A percentile compares a stretch with the other conserved stretches of the same genome.
These are phyloP conservation scores for Bovichtus diacanthus DNA, from an alignment of 2,797 vertebrate genomes.

Conservation along the genomic window DNA sequence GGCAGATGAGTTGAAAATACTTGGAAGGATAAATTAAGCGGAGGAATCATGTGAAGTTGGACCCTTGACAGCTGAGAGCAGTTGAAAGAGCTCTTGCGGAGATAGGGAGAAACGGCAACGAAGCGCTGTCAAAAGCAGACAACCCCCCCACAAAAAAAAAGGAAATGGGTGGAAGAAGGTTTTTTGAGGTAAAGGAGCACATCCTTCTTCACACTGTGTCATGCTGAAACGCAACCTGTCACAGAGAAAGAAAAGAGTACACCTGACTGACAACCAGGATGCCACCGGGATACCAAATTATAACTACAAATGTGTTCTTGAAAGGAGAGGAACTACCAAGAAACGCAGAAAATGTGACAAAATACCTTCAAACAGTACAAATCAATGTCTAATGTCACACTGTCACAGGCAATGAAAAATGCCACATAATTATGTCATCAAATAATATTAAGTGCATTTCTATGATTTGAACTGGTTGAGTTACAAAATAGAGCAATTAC, in stretches of 20 bases:
- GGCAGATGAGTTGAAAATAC: constrained; percentile 16
- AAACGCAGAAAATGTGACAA: constrained; percentile 4
- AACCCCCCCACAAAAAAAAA: not conserved
- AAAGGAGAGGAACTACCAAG: not conserved
- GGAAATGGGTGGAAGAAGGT: constrained; percentile 84
- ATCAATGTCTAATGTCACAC: not conserved
- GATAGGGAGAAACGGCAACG: not conserved
- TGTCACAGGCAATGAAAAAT: constrained; percentile 1
- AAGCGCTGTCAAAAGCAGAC: constrained; percentile 35
- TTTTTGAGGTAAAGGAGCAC: constrained; percentile 76
- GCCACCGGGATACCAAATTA: not conserved
- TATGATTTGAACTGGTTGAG: not conserved
- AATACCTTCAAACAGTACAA: not conserved
- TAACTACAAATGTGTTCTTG: not conserved
- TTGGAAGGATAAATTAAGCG: constrained; percentile 6
- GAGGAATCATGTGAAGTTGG: constrained; percentile 8
- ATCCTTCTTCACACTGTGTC: constrained; percentile 80
- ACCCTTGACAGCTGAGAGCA: constrained; percentile 29
- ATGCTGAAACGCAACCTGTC: constrained; percentile 84
- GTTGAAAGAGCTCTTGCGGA: constrained; percentile 14
- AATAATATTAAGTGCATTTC: constrained; percentile 8
- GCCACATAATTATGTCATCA: not conserved
- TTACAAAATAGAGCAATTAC: constrained; percentile 21
- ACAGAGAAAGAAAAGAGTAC: constrained; percentile 14
- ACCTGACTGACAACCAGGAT: constrained; percentile 16